Conservation (phyloP, 2,888 invertebrate genomes). For the Drosophila testacea region DNA sequence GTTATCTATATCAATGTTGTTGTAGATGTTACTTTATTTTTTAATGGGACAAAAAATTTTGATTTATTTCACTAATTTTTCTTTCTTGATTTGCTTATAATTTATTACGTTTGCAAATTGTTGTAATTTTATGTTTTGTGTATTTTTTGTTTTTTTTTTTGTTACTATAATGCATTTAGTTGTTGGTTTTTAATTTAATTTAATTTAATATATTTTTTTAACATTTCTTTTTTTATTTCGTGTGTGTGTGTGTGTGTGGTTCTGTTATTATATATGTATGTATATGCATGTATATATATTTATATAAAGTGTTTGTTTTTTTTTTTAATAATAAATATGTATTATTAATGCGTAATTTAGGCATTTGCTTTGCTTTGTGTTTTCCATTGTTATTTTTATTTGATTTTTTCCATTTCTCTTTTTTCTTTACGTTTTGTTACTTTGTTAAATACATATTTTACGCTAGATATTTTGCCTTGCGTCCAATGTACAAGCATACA, state of each 20-base stretch:
- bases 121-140: slow-evolving; percentile 14
- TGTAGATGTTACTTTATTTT: slow-evolving; percentile 38
- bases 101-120: slow-evolving; percentile 44
- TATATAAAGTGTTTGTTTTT: slow-evolving; percentile 17
- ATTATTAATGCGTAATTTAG: slow-evolving; percentile 67
- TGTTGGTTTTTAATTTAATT: slow-evolving; percentile 15
- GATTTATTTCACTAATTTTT: slow-evolving; percentile 76
- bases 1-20: slow-evolving; percentile 26
- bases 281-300: slow-evolving; percentile 27
- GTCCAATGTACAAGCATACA: slow-evolving; percentile 47
- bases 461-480: slow-evolving; percentile 60
- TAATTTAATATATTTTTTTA: slow-evolving; percentile 9
- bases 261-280: slow-evolving; percentile 17
- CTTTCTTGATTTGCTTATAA: slow-evolving; percentile 37
- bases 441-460: slow-evolving; percentile 46
- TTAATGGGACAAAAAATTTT: slow-evolving; percentile 78
- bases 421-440: slow-evolving; percentile 11
- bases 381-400: slow-evolving; percentile 5
- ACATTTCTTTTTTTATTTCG: slow-evolving; percentile 10
- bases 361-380: slow-evolving; percentile 57
- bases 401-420: slow-evolving; percentile 14
- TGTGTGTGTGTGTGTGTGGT: slow-evolving; percentile 24
- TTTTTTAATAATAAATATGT: slow-evolving; percentile 57
- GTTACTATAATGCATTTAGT: slow-evolving; percentile 51
- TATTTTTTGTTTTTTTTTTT: slow-evolving; percentile 12